Conservation (phyloP, 2,797 vertebrate species). For the Myotis planiceps region DNA sequence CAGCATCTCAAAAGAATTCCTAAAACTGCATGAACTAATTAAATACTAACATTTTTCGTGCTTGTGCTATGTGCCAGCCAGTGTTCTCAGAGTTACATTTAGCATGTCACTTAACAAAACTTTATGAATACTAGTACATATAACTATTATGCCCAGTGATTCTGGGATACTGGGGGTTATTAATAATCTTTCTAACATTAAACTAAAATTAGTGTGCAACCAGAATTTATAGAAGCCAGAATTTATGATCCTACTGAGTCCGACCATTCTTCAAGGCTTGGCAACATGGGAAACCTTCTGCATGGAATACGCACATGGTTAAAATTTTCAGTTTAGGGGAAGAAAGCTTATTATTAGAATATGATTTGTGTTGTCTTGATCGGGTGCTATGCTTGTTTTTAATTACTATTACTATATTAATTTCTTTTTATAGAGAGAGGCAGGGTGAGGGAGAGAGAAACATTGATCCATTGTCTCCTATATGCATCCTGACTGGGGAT, state of each 20-base stretch:
- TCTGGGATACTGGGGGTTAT: not conserved
- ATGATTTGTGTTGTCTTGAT: not conserved
- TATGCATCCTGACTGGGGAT: not conserved
- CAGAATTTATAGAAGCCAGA: not conserved
- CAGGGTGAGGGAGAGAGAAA: not conserved
- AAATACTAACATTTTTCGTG: not conserved
- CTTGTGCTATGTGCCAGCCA: not conserved
- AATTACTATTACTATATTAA: not conserved
- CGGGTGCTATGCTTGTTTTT: not conserved
- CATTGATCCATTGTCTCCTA: not conserved
- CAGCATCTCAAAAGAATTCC: not conserved
- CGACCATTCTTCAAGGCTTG: not conserved
- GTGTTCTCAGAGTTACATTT: not conserved
- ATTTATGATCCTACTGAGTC: not conserved
- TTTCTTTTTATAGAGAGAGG: not conserved
- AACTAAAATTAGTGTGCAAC: constrained; percentile 40
- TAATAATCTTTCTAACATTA: constrained; percentile 36
- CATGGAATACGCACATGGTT: not conserved
- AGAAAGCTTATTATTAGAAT: not conserved
- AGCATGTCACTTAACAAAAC: not conserved
- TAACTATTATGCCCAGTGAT: not conserved
- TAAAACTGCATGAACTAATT: not conserved
- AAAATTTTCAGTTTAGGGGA: not conserved
- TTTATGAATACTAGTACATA: not conserved
- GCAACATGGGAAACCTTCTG: not conserved